Conservation (phyloP, 2,113 vertebrate genomes). For the Jacana jacana region DNA sequence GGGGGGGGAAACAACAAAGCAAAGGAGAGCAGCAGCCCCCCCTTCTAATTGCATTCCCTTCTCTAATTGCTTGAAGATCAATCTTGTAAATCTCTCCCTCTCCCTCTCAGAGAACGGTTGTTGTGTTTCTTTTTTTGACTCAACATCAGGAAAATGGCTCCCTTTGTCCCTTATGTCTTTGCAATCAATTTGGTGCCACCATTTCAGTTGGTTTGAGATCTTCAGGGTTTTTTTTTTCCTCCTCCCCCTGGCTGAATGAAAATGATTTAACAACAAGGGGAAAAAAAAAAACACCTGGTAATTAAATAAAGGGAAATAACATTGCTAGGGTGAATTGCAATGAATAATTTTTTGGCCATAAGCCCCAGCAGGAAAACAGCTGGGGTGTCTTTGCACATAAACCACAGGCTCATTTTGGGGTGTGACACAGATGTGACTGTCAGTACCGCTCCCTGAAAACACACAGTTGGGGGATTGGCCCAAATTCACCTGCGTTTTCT, state of each 20-base stretch:
- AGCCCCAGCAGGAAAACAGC: slow-evolving; percentile 49
- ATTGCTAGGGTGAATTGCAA: background rate
- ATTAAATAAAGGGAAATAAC: slow-evolving; percentile 49
- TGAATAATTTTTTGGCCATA: slow-evolving; percentile 22
- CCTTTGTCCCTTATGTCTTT: slow-evolving; percentile 11
- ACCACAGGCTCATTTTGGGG: background rate
- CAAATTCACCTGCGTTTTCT: background rate
- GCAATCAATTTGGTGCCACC: slow-evolving; percentile 4
- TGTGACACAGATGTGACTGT: background rate
- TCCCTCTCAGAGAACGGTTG: background rate
- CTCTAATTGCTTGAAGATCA: slow-evolving; percentile 9
- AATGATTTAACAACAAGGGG: slow-evolving; percentile 20
- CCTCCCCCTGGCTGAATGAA: background rate
- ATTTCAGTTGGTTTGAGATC: background rate
- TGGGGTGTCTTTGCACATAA: background rate
- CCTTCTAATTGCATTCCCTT: background rate
- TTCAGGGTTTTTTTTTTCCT: background rate
- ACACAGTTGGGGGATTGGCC: background rate
- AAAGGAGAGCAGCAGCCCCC: background rate
- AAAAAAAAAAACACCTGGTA: background rate
- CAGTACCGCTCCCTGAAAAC: background rate
- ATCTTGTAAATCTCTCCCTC: background rate
- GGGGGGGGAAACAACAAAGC: background rate
- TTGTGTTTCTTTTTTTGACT: slow-evolving; percentile 14
- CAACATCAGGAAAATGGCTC: slow-evolving; percentile 13